Percentiles rank a stretch among this genome's conserved stretches.
These are phyloP conservation scores for Sphaerophoria rueppellii DNA, from an alignment of 2,888 invertebrate species.

Conservation along the genomic window DNA sequence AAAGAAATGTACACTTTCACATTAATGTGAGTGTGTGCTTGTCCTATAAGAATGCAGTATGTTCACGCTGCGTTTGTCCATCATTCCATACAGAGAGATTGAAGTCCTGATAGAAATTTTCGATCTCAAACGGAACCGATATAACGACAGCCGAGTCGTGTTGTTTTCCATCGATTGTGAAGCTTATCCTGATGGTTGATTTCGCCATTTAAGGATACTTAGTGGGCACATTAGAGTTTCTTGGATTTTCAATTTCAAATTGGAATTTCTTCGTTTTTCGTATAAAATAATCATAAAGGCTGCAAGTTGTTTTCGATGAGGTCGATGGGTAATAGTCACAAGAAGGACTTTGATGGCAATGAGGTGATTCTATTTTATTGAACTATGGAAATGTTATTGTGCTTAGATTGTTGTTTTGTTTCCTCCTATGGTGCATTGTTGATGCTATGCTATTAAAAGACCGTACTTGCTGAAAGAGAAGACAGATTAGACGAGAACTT, in stretches of 20 bases:
- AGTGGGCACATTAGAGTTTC: constrained; percentile 54
- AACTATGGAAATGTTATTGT: constrained; percentile 6
- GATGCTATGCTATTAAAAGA: too few species aligned
- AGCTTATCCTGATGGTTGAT: constrained; percentile 64
- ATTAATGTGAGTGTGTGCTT: background rate
- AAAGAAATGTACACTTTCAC: background rate
- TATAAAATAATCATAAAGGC: constrained; percentile 63
- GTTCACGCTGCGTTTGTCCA: constrained; percentile 47
- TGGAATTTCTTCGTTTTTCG: constrained; percentile 28
- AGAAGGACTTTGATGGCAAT: background rate
- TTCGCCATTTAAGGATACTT: constrained; percentile 60
- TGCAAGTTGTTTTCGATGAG: constrained; percentile 17
- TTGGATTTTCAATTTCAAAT: constrained; percentile 69
- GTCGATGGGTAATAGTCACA: background rate
- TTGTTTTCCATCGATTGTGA: constrained; percentile 56
- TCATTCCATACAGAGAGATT: too few species aligned
- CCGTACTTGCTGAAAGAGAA: too few species aligned
- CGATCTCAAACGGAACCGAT: constrained; percentile 45
- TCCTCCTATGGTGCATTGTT: too few species aligned
- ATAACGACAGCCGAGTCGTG: constrained; percentile 21
- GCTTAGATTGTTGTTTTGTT: background rate
- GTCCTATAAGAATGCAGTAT: constrained; percentile 39
- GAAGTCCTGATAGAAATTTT: constrained; percentile 30
- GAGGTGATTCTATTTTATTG: constrained; percentile 9
- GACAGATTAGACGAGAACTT: too few species aligned